Conservation (phyloP, 2,113 vertebrate genomes). For the Anser brachyrhynchus region DNA sequence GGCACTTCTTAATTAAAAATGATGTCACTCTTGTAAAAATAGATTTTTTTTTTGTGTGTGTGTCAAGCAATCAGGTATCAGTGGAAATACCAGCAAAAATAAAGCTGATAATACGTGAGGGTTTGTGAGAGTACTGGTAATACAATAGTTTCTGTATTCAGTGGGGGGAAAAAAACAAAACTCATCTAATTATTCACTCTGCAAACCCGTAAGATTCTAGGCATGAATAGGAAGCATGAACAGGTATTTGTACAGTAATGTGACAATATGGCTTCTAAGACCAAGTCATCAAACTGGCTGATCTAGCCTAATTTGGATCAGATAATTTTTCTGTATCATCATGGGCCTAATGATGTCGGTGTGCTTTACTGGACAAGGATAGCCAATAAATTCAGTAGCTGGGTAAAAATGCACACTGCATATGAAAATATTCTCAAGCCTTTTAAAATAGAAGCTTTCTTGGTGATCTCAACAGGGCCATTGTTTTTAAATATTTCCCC, state of each 20-base stretch:
- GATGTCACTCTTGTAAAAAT: background rate
- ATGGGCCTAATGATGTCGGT: background rate
- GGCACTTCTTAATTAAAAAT: background rate
- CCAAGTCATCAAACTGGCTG: background rate
- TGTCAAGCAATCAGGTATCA: background rate
- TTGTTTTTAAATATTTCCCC: conserved; percentile 11
- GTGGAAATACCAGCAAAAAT: background rate
- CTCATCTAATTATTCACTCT: background rate
- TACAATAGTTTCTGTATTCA: background rate
- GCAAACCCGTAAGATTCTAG: background rate
- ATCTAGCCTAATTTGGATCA: background rate
- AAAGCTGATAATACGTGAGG: background rate
- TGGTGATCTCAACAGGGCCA: background rate
- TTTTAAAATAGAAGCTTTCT: background rate
- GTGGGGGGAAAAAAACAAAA: background rate
- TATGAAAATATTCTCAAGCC: background rate
- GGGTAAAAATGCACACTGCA: background rate
- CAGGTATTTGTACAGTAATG: background rate
- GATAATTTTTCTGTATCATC: background rate
- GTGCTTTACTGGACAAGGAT: background rate
- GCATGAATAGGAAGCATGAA: background rate
- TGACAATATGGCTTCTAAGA: background rate
- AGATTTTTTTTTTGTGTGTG: background rate
- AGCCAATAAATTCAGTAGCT: background rate
- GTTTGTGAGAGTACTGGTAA: background rate